A percentile compares a stretch with the other conserved stretches of the same genome.
Evolutionary conservation across 2,888 invertebrate species (phyloP).

Genomic region (Orgyia antiqua): DNA sequence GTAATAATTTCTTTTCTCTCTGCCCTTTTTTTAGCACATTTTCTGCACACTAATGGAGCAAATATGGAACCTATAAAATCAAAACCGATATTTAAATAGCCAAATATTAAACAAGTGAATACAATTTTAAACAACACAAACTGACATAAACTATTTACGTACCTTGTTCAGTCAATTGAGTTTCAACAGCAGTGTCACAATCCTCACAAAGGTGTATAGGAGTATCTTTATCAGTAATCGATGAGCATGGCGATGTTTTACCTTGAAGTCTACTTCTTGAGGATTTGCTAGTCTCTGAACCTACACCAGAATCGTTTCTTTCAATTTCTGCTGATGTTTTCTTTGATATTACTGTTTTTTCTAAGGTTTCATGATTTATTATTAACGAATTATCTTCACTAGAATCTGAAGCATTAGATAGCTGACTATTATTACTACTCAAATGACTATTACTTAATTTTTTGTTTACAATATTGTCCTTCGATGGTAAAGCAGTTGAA

Average conservation of each 20-base stretch:
- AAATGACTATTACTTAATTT: constrained; percentile 59
- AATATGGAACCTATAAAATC: constrained; percentile 78
- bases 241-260: constrained; percentile 70
- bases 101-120: no score
- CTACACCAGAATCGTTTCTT: constrained; percentile 94
- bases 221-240: constrained; percentile 74
- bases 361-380: constrained; percentile 76
- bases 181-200: constrained; percentile 89
- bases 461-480: constrained; percentile 77
- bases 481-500: constrained; percentile 64
- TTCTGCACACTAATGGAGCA: constrained; percentile 89
- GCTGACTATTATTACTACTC: constrained; percentile 84
- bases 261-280: constrained; percentile 86
- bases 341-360: constrained; percentile 75
- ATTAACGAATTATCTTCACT: constrained; percentile 89
- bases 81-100: neutral
- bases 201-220: constrained; percentile 89
- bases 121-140: no score
- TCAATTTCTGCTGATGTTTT: constrained; percentile 87
- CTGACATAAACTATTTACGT: constrained; percentile 11
- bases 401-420: constrained; percentile 90
- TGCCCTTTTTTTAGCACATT: constrained; percentile 91
- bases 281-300: constrained; percentile 93
- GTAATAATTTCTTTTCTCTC: constrained; percentile 96
- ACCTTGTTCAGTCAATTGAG: constrained; percentile 84